Conservation (phyloP, 1,140 invertebrate species). For the Zaprionus inermis region DNA sequence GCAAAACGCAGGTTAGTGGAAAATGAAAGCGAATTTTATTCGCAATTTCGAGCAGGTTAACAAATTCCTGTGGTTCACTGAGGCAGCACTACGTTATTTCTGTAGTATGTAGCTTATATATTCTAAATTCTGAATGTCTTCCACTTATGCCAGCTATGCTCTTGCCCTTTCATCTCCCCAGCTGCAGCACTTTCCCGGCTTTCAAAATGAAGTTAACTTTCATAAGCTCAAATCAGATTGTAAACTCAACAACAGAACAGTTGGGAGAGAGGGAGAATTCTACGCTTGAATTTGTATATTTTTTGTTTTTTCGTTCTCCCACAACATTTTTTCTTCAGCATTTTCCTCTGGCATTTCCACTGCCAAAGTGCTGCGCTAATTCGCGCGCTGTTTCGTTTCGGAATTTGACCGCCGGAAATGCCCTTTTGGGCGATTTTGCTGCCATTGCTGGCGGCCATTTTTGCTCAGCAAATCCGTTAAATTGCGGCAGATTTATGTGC, state of each 20-base stretch:
- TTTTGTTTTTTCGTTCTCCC: constrained; percentile 12
- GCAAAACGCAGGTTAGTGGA: constrained; percentile 40
- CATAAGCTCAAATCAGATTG: neutral
- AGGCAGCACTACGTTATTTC: neutral
- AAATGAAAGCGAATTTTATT: constrained; percentile 42
- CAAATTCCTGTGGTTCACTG: neutral
- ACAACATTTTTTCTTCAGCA: neutral
- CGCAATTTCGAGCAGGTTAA: neutral
- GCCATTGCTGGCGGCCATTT: constrained; percentile 30
- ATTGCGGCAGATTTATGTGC: constrained; percentile 47
- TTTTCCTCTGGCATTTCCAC: neutral
- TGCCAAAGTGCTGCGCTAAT: constrained; percentile 25
- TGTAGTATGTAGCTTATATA: neutral
- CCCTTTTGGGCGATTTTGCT: constrained; percentile 22
- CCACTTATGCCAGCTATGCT: neutral
- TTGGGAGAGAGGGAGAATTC: neutral
- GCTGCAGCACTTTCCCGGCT: neutral
- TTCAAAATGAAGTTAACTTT: constrained; percentile 1
- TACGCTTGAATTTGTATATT: neutral
- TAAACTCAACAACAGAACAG: neutral
- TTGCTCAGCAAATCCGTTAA: constrained; percentile 47
- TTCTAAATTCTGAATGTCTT: too few relatives aligned
- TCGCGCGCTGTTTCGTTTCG: constrained; percentile 14
- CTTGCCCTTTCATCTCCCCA: neutral
- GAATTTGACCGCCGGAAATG: constrained; percentile 12